These are phyloP conservation scores for Norana najaformis DNA, from an alignment of 2,888 invertebrate genomes.

Conservation along the genomic window DNA sequence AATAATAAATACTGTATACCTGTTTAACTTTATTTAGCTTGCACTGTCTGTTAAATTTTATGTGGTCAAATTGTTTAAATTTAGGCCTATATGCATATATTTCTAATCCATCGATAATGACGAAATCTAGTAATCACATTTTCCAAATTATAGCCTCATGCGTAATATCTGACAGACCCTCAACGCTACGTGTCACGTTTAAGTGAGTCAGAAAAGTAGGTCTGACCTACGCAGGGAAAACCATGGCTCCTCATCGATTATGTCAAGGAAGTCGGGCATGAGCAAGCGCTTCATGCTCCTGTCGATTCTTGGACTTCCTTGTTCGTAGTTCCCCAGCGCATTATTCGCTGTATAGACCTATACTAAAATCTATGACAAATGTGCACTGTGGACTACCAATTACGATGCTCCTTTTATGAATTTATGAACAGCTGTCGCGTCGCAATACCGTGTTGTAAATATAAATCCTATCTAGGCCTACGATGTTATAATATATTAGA, in stretches of 20 bases:
- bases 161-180: too few relatives aligned
- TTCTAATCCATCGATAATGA: background rate
- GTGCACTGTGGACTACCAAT: background rate
- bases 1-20: too few relatives aligned
- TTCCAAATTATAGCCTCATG: too few relatives aligned
- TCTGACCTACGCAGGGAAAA: background rate
- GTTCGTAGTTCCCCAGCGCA: background rate
- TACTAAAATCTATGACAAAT: background rate
- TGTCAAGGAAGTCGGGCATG: background rate
- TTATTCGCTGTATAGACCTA: background rate
- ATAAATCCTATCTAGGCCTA: background rate
- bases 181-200: too few relatives aligned
- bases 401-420: constrained; percentile 1
- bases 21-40: background rate
- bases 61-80: background rate
- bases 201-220: background rate
- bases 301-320: background rate
- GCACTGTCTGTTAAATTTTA: background rate
- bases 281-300: background rate
- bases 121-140: background rate
- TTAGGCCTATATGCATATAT: background rate
- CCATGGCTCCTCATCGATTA: background rate
- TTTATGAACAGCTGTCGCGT: background rate
- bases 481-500: too few relatives aligned
- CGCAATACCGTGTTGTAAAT: background rate